These are phyloP conservation scores for Drosophila anomalata DNA, from an alignment of 2,888 invertebrate genomes.

Conservation along the genomic window DNA sequence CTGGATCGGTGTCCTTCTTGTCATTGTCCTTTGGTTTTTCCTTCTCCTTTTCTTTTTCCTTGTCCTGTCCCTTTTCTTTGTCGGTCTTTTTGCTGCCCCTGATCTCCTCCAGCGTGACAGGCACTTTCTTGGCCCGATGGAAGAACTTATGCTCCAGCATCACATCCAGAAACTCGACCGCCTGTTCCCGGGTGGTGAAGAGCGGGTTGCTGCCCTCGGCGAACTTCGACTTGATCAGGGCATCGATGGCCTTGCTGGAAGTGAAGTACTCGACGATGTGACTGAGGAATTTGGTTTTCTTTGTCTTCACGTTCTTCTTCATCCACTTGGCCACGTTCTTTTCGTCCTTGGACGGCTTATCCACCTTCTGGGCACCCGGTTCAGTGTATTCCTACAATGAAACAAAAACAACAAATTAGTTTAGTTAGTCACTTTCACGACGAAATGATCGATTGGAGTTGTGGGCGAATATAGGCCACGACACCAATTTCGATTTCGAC, in stretches of 20 bases:
- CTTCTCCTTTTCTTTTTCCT: slow-evolving; percentile 47
- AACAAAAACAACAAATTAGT: neutral
- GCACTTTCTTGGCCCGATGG: slow-evolving; percentile 96
- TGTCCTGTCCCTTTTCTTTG: slow-evolving; percentile 25
- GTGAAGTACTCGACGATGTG: slow-evolving; percentile 99
- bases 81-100: slow-evolving; percentile 67
- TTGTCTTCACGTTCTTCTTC: slow-evolving; percentile 95
- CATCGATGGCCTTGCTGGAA: slow-evolving; percentile 95
- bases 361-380: slow-evolving; percentile 85
- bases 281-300: slow-evolving; percentile 97
- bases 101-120: slow-evolving; percentile 83
- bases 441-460: slow-evolving; percentile 16
- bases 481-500: slow-evolving; percentile 62
- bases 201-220: slow-evolving; percentile 89
- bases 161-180: slow-evolving; percentile 90
- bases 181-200: slow-evolving; percentile 92
- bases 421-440: slow-evolving; percentile 6
- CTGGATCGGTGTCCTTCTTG: slow-evolving; percentile 75
- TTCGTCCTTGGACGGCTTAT: slow-evolving; percentile 95
- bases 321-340: slow-evolving; percentile 97
- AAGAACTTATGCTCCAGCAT: slow-evolving; percentile 97
- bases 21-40: slow-evolving; percentile 48
- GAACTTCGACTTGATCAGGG: slow-evolving; percentile 95
- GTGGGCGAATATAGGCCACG: slow-evolving; percentile 64
- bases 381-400: slow-evolving; percentile 82